These are phyloP conservation scores for Pangasianodon hypophthalmus DNA, from an alignment of 2,113 vertebrate genomes.

Conservation along the genomic window DNA sequence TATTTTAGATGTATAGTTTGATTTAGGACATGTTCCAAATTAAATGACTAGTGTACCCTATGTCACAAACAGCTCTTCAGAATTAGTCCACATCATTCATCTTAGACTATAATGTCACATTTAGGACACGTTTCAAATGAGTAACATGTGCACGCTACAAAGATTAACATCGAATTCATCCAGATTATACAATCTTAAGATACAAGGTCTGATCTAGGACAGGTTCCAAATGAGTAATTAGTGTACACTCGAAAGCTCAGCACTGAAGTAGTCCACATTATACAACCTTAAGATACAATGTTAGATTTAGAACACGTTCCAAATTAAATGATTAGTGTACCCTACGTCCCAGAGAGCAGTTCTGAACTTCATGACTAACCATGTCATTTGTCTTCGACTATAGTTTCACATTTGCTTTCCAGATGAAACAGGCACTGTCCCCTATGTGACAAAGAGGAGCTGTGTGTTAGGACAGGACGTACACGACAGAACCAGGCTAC, in stretches of 20 bases:
- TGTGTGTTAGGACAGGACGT: background rate
- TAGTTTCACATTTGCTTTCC: background rate
- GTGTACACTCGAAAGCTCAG: background rate
- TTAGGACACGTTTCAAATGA: background rate
- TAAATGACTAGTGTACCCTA: background rate
- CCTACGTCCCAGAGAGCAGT: background rate
- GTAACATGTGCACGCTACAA: too few relatives aligned
- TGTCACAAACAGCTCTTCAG: background rate
- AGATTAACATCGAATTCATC: too few relatives aligned
- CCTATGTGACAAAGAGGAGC: background rate
- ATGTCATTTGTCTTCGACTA: background rate
- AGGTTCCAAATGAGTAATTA: background rate
- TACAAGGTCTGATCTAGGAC: background rate
- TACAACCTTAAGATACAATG: too few relatives aligned
- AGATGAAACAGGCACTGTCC: background rate
- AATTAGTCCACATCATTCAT: background rate
- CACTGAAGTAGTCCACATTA: background rate
- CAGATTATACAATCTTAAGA: too few relatives aligned
- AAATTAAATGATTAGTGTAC: background rate
- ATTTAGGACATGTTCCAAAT: background rate
- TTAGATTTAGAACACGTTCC: background rate
- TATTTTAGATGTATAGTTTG: background rate
- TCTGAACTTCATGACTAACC: background rate
- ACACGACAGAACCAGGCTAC: background rate
- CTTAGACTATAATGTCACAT: background rate